phyloP scores from a whole-genome alignment of 2,113 vertebrate species.

The rabbit (Oryctolagus cuniculus) region DNA sequence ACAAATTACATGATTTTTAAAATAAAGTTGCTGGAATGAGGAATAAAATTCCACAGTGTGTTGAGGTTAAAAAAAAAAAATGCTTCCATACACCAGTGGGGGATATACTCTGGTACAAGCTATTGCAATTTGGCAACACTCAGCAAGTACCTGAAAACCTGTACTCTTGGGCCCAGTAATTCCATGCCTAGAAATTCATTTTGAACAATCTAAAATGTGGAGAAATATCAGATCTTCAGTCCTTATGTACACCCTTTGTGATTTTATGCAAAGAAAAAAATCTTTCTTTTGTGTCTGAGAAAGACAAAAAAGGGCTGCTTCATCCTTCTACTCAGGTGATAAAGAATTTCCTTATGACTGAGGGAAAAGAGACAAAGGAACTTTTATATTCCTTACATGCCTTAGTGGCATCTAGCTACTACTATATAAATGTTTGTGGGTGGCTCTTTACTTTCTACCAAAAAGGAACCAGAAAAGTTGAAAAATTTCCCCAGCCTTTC shows the following conservation, averaged over 20 bases:
- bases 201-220: neutral
- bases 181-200: conserved; percentile 13
- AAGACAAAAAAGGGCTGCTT: conserved; percentile 21
- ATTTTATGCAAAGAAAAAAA: conserved; percentile 1
- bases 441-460: neutral
- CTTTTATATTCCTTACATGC: neutral
- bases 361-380: neutral
- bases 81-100: neutral
- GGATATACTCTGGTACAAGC: neutral
- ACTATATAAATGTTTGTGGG: conserved; percentile 11
- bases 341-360: neutral
- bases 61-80: neutral
- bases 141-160: conserved; percentile 10
- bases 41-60: neutral
- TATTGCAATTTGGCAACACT: conserved; percentile 29
- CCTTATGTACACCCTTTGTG: neutral
- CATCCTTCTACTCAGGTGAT: neutral
- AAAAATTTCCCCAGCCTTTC: conserved; percentile 8
- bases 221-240: neutral
- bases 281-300: neutral
- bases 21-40: neutral
- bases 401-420: neutral
- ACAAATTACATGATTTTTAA: neutral
- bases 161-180: neutral
- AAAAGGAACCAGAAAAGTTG: conserved; percentile 28